Base-by-base conservation (phyloP, 1,140 invertebrate genomes). In the Drosophila sulfurigaster region DNA sequence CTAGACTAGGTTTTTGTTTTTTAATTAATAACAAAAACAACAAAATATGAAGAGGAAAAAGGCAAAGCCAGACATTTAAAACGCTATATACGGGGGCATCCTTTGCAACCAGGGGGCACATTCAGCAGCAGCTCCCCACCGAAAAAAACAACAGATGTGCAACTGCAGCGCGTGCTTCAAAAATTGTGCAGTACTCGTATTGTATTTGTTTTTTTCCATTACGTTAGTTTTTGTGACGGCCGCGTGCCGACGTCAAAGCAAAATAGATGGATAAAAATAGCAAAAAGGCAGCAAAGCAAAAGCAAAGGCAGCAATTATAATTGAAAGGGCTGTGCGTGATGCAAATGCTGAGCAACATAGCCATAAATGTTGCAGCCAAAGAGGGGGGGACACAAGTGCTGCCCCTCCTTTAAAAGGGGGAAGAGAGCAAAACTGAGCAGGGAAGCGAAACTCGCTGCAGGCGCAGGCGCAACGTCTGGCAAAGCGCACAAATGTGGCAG, bases 251-350 rank as follows among this genome's bases (percentile, higher is more conserved):
- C 68, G 68, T 72, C 68, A 71, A 71, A 76, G 68, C 69, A 25
- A 76, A 76, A 65, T 71, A 71, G 59, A 72, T 60, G 81, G 76
- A 79, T 86, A 87, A 87, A 88, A 87, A 87, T 87, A 87, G 83
- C 83, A 68, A 87, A 87, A 71, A 71, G 11, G 20, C 20, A 52
- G 46, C 41, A 70, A 25, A 25, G 20, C 20, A 25, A 25, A 25
- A 72, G 68, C 68, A 79, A 25, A 25, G 48, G 65, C 75, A 89
- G 70, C 85, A 89, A 85, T 88, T 88, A 85, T 88, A 89, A 88
- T 88, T 85, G 83, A 81, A 88, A 85, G 83, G 85, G 85, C 81
- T 89, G 85, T 83, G 85, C 85, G 85, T 83, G 83, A 82, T 86
- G 81, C 67, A 78, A 89, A 89, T 88, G 85, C 73, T 75, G 79